Evolutionary conservation across 2,888 invertebrate species (phyloP), one percentile per base, ranked within the genome.

Genomic region (Hermodice carunculata): DNA sequence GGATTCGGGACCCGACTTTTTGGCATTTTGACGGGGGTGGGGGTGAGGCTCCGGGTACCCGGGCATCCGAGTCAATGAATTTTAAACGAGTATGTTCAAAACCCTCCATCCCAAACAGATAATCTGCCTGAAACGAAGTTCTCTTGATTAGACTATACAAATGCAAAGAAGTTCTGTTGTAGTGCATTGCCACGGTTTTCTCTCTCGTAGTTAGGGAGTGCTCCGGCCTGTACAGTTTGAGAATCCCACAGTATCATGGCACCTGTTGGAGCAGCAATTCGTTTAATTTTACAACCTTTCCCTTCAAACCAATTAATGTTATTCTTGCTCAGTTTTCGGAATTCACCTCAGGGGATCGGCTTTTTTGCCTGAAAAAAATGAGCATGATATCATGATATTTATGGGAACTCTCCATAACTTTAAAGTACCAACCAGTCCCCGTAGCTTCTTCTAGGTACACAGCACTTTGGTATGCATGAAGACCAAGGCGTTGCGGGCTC

Each of bases 211-310:
- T 67, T 31, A 6, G 81, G 80, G 8, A 73, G 66, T 19, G 78
- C 77, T 48, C 81, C 81, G 5, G 80, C 81, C 57, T 82, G 82
- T 4, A 81, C 71, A 5, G 76, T 70, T 49, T 81, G 66, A 0
- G 82, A 81, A 49, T 82, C 81, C 82, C 82, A 82, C 14, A 82
- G 61, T 4, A 81, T 73, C 69, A 82, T 75, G 4, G 79, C 80
- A 0, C 82, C 82, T 63, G 77, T 78, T 2, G 81, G 79, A 11
- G 77, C 78, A 0, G 80, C 67, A 14, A 82, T 71, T 22, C 78
- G 66, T 51, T 69, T 73, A 1, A 73, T 53, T 28, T 19, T 32
- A 59, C 79, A 79, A 2, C 76, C 77, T 40, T 69, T 69, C 4
- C 61, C 37, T 26, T 58, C 54, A 42, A 71, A 76, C 69, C 77